These are phyloP conservation scores for Bubo scandiacus DNA, from an alignment of 2,113 vertebrate species.

Conservation along the genomic window DNA sequence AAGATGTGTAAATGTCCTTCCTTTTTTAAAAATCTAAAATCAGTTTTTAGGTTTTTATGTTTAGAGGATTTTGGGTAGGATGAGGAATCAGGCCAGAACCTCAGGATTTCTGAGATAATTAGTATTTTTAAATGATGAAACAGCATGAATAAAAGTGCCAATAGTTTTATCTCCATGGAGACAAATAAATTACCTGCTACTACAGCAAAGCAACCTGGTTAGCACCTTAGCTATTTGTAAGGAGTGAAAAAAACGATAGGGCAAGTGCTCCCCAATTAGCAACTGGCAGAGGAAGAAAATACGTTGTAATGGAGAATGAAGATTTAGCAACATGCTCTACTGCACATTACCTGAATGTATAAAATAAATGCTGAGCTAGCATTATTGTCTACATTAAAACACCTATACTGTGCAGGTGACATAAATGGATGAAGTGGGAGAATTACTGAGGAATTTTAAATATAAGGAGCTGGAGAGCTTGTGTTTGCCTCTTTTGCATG, in stretches of 20 bases:
- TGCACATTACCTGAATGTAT: not conserved
- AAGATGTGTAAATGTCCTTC: not conserved
- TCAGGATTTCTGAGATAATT: not conserved
- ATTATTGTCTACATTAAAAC: not conserved
- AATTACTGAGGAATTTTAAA: not conserved
- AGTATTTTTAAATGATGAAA: not conserved
- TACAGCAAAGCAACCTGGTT: conserved; percentile 11
- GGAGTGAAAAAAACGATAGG: not conserved
- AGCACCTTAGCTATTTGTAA: not conserved
- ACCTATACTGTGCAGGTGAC: not conserved
- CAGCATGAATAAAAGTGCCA: not conserved
- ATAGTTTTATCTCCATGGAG: not conserved
- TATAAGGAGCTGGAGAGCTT: not conserved
- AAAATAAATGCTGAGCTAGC: not conserved
- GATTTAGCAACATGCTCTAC: not conserved
- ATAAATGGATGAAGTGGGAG: not conserved
- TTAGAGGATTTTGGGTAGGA: not conserved
- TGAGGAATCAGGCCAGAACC: not conserved
- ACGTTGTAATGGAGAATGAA: not conserved
- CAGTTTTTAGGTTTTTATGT: not conserved
- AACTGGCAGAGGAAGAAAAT: not conserved
- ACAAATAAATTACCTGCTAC: not conserved
- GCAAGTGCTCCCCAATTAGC: not conserved
- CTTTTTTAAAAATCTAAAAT: not conserved
- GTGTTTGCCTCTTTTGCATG: not conserved